These are phyloP conservation scores for Drosophila macrospina DNA, from an alignment of 2,888 invertebrate species.

Conservation along the genomic window DNA sequence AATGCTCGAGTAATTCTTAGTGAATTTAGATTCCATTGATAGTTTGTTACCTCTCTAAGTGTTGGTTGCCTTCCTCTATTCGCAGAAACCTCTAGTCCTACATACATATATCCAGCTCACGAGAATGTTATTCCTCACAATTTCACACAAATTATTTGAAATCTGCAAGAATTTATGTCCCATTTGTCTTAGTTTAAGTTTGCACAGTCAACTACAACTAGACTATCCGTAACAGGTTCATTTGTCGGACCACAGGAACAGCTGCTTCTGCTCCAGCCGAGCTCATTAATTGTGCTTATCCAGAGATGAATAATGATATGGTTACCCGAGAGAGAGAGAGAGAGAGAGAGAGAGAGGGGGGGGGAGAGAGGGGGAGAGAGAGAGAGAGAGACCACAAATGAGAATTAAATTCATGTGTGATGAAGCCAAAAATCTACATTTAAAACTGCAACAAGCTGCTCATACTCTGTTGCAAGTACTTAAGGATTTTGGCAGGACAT, in stretches of 20 bases:
- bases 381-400: background rate
- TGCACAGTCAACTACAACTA: constrained; percentile 22
- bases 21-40: constrained; percentile 15
- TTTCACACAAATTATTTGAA: constrained; percentile 22
- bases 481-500: constrained; percentile 24
- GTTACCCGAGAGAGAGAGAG: background rate
- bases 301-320: constrained; percentile 58
- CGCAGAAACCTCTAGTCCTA: background rate
- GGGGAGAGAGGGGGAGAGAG: background rate
- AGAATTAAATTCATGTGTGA: constrained; percentile 28
- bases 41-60: background rate
- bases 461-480: constrained; percentile 20
- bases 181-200: constrained; percentile 17
- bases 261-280: constrained; percentile 2
- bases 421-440: constrained; percentile 42
- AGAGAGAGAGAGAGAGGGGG: background rate
- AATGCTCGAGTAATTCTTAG: background rate
- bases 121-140: background rate
- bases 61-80: background rate
- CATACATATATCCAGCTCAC: background rate
- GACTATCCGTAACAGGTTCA: constrained; percentile 37
- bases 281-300: constrained; percentile 59
- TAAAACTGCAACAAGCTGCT: constrained; percentile 31
- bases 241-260: constrained; percentile 40
- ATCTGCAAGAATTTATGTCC: constrained; percentile 19